Conservation (phyloP, 2,888 invertebrate species). For the Drosophila melanosoma region DNA sequence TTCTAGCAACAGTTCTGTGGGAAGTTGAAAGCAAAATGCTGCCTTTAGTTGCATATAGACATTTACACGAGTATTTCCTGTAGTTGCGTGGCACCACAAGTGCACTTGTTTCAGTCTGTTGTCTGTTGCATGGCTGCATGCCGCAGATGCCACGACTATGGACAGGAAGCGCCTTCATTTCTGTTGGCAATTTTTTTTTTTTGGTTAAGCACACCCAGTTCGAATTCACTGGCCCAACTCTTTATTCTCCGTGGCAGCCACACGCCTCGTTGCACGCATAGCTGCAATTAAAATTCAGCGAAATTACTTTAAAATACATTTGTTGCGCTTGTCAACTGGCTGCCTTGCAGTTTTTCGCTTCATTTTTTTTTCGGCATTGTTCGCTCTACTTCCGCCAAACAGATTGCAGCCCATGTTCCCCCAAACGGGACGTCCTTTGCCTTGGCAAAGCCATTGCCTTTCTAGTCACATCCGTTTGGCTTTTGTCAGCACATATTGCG, state of each 20-base stretch:
- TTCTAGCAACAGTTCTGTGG: not conserved
- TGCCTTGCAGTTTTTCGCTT: slow-evolving; percentile 17
- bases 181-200: slow-evolving; percentile 40
- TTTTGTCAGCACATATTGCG: slow-evolving; percentile 61
- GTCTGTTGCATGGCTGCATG: slow-evolving; percentile 35
- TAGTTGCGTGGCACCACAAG: slow-evolving; percentile 6
- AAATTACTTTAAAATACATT: slow-evolving; percentile 63
- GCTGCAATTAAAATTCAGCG: slow-evolving; percentile 71
- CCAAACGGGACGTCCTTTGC: not conserved
- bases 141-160: slow-evolving; percentile 28
- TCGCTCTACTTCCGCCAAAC: slow-evolving; percentile 34
- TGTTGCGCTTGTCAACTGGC: slow-evolving; percentile 62
- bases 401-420: slow-evolving; percentile 1
- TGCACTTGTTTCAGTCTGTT: slow-evolving; percentile 18
- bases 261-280: slow-evolving; percentile 43
- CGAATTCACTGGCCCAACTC: slow-evolving; percentile 8
- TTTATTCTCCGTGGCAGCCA: slow-evolving; percentile 1
- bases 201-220: slow-evolving; percentile 14
- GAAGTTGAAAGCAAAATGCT: slow-evolving; percentile 22
- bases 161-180: slow-evolving; percentile 41
- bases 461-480: slow-evolving; percentile 64
- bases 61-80: slow-evolving; percentile 11
- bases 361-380: slow-evolving; percentile 42
- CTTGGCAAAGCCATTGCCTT: slow-evolving; percentile 48
- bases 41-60: slow-evolving; percentile 30